phyloP scores from a whole-genome alignment of 2,797 vertebrate species.

The Petrocephalus schoutedeni region DNA sequence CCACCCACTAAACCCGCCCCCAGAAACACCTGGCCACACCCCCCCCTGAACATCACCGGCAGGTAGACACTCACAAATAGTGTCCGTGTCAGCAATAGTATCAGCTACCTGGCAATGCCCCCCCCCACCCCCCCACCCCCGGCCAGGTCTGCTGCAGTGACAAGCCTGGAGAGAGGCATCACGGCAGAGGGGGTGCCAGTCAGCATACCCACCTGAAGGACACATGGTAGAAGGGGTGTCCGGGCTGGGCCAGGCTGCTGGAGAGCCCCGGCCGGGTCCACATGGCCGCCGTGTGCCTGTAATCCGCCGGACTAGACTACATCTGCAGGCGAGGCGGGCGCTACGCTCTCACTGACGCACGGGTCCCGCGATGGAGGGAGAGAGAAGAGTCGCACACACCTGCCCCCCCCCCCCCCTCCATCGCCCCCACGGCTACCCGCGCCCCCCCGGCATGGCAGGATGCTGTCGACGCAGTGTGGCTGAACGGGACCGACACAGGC shows the following conservation, averaged over 20 bases:
- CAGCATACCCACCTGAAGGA: slow-evolving; percentile 56
- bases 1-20: neutral
- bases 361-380: slow-evolving; percentile 16
- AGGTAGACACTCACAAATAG: neutral
- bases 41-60: neutral
- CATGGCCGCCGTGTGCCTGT: slow-evolving; percentile 56
- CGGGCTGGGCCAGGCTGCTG: slow-evolving; percentile 59
- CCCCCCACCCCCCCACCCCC: neutral
- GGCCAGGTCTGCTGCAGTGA: neutral
- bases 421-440: neutral
- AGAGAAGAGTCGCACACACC: neutral
- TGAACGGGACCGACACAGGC: neutral
- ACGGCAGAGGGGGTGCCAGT: neutral
- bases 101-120: neutral
- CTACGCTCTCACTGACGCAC: slow-evolving; percentile 39
- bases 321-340: slow-evolving; percentile 33
- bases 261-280: slow-evolving; percentile 70
- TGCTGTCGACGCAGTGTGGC: neutral
- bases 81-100: slow-evolving; percentile 5
- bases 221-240: slow-evolving; percentile 63
- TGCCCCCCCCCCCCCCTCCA: neutral
- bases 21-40: too few relatives aligned
- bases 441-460: neutral
- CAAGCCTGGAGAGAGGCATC: neutral
- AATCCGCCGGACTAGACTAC: slow-evolving; percentile 39